These are phyloP conservation scores for Physella acuta DNA, from an alignment of 1,140 invertebrate species.

Conservation along the genomic window DNA sequence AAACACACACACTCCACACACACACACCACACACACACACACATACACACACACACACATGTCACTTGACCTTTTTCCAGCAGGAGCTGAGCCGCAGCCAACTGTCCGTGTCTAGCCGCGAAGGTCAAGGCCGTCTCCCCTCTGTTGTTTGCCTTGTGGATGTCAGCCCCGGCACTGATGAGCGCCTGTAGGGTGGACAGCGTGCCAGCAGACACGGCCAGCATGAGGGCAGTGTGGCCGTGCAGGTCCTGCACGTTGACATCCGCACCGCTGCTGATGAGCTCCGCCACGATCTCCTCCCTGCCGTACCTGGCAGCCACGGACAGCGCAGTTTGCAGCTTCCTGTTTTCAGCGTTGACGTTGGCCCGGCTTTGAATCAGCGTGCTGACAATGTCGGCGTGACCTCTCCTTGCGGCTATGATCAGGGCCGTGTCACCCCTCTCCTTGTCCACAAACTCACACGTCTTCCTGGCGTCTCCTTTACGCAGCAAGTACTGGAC, in stretches of 20 bases:
- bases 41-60: too few relatives aligned
- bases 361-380: conserved; percentile 1
- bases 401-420: conserved; percentile 5
- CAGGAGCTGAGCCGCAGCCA: background rate
- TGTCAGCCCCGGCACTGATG: conserved; percentile 1
- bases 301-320: conserved; percentile 1
- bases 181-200: background rate
- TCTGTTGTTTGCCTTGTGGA: conserved; percentile 11
- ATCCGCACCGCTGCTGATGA: conserved; percentile 2
- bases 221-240: conserved; percentile 10
- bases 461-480: background rate
- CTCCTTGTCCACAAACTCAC: background rate
- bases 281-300: background rate
- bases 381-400: background rate
- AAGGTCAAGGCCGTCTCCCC: conserved; percentile 11
- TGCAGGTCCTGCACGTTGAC: conserved; percentile 3
- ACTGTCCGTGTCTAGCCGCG: background rate
- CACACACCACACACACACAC: too few relatives aligned
- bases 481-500: conserved; percentile 1
- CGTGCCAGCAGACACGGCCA: background rate
- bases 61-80: conserved; percentile 12
- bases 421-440: conserved; percentile 10
- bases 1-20: too few relatives aligned
- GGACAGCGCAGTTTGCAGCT: background rate
- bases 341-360: conserved; percentile 4